Conservation (phyloP, 2,888 invertebrate genomes). For the Calameuta pallipes region DNA sequence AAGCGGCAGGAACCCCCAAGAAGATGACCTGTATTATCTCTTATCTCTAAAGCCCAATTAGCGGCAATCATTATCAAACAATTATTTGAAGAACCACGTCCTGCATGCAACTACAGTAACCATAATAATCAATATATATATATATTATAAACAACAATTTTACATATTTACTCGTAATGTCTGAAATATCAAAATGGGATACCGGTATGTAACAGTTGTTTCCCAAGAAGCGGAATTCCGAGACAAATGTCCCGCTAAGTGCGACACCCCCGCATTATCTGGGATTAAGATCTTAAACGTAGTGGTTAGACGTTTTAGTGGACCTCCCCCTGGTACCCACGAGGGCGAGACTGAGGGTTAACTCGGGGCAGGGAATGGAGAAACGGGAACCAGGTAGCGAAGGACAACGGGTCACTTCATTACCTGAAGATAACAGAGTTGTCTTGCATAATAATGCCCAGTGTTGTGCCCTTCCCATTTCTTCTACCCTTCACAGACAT, state of each 20-base stretch:
- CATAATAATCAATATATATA: background rate
- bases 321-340: slow-evolving; percentile 39
- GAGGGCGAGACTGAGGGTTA: slow-evolving; percentile 1
- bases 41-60: background rate
- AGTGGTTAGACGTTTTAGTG: slow-evolving; percentile 35
- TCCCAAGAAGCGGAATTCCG: slow-evolving; percentile 6
- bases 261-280: slow-evolving; percentile 57
- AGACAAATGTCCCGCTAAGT: slow-evolving; percentile 55
- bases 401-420: slow-evolving; percentile 56
- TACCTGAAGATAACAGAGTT: slow-evolving; percentile 55
- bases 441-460: slow-evolving; percentile 52
- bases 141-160: background rate
- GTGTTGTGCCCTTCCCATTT: slow-evolving; percentile 8
- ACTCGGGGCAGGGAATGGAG: slow-evolving; percentile 17
- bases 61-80: background rate
- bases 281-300: slow-evolving; percentile 48
- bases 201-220: background rate
- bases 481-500: slow-evolving; percentile 3
- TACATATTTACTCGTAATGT: background rate
- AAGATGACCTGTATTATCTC: background rate
- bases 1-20: background rate
- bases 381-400: slow-evolving; percentile 50
- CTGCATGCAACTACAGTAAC: background rate
- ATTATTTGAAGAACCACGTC: background rate
- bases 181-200: background rate